Evolutionary conservation across 1,140 invertebrate species (phyloP), one percentile per base, ranked within the genome.

Genomic region (Hermatobates lingyangjiaoensis): DNA sequence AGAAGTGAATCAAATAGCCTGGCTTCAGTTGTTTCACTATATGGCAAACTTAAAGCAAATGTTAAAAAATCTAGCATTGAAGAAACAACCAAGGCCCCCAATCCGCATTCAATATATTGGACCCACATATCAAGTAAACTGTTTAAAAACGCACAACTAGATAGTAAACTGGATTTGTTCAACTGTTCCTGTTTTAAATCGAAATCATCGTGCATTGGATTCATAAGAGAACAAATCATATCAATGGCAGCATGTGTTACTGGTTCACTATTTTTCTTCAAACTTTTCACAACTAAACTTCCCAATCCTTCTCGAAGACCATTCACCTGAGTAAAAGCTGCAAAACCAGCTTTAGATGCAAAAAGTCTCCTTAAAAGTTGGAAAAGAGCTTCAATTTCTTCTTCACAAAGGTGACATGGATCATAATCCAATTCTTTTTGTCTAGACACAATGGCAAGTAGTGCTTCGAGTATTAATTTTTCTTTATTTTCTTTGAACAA

Each of bases 401-500:
- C 73, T 66, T 73, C 74, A 15, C 69, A 74, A 48, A 71, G 71
- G 21, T 61, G 61, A 34, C 63, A 73, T 65, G 79, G 69, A 51
- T 83, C 74, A 59, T 82, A 68, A 64, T 83, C 75, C 2, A 49
- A 24, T 28, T 38, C 23, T 5, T 50, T 20, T 44, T 53, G 48
- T 66, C 78, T 75, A 60, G 74, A 80, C 4, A 87, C 75, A 50
- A 93, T 72, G 5, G 78, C 73, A 62, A 78, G 80, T 57, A 88
- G 64, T 30, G 85, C 89, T 53, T 70, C 77, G 57, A 79, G 78
- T 58, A 98, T 98, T 44, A 95, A 69, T 66, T 94, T 94, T 66
- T 97, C 94, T 68, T 98, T 98, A 68, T 97, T 99, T 69, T 98
- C 93, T 12, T 91, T 82, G 75, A 98, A 98, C 50, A 98, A 71